Conservation (phyloP, 2,888 invertebrate genomes). For the Onchidella celtica region DNA sequence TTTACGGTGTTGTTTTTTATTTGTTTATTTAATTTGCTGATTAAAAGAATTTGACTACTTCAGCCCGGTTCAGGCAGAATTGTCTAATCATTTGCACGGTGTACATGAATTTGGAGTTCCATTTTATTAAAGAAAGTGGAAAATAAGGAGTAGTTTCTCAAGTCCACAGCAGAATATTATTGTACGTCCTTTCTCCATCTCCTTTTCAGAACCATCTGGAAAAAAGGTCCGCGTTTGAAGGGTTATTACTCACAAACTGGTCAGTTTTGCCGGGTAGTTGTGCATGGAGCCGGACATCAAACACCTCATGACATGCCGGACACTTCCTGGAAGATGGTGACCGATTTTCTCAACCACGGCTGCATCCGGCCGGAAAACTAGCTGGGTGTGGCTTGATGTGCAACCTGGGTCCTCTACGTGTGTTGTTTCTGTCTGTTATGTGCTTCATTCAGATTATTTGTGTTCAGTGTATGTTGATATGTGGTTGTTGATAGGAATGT, state of each 20-base stretch:
- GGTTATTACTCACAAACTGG: slow-evolving; percentile 34
- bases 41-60: no score
- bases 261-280: slow-evolving; percentile 42
- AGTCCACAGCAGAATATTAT: no score
- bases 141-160: no score
- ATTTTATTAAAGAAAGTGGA: no score
- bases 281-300: slow-evolving; percentile 45
- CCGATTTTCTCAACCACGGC: slow-evolving; percentile 25
- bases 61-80: no score
- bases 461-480: background rate
- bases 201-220: slow-evolving; percentile 1
- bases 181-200: background rate
- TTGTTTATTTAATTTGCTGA: no score
- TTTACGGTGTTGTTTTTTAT: no score
- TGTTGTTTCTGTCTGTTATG: background rate
- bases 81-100: no score
- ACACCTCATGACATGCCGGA: slow-evolving; percentile 45
- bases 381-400: slow-evolving; percentile 44
- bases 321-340: slow-evolving; percentile 30
- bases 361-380: slow-evolving; percentile 43
- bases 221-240: background rate
- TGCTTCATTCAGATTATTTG: background rate
- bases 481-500: background rate
- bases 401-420: slow-evolving; percentile 17
- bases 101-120: no score